Evolutionary conservation across 2,113 vertebrate species (phyloP).

Genomic region (Crocuta crocuta): DNA sequence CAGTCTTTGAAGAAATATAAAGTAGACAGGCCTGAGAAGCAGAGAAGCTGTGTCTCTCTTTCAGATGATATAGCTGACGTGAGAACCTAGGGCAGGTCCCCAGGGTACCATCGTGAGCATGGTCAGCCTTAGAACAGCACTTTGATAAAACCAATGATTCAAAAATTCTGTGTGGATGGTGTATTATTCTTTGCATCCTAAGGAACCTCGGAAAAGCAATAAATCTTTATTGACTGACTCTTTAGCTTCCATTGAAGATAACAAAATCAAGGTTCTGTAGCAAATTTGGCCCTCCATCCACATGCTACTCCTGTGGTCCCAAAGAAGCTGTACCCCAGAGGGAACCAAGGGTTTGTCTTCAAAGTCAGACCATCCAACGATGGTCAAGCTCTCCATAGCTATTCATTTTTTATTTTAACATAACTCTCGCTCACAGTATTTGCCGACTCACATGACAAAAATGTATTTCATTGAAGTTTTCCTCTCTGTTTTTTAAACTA

Average conservation of each 20-base stretch:
- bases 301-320: fast-evolving
- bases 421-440: background rate
- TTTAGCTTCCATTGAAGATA: background rate
- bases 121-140: background rate
- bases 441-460: background rate
- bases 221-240: background rate
- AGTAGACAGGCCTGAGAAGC: background rate
- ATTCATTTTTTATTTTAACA: background rate
- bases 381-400: background rate
- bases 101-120: background rate
- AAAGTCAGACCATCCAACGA: background rate
- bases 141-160: background rate
- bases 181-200: background rate
- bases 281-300: background rate
- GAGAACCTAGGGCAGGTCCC: background rate
- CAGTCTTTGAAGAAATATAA: background rate
- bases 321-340: background rate
- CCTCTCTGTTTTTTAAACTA: background rate
- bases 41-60: background rate
- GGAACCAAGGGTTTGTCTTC: background rate
- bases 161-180: background rate
- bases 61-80: background rate
- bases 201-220: background rate
- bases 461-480: background rate
- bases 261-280: background rate